Base-by-base conservation (phyloP, 2,113 vertebrate genomes). In the Corythoichthys intestinalis region DNA sequence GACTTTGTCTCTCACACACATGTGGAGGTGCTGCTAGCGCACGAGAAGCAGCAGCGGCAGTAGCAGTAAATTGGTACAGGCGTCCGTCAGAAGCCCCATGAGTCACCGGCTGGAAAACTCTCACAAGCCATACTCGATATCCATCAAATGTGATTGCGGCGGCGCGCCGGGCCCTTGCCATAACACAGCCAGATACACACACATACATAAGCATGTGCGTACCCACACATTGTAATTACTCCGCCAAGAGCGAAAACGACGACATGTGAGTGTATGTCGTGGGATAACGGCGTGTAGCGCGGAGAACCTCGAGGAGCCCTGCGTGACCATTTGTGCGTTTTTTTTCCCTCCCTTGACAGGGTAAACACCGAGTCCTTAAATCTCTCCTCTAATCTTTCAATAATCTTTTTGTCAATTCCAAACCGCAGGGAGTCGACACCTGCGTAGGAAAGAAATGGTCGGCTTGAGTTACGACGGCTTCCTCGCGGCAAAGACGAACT, bases 101-200 rank as follows among this genome's bases (percentile, higher is more conserved):
- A 91, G 78, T 87, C 85, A 86, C 85, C 74, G 59, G 71, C 78
- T 89, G 90, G 88, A 90, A 91, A 88, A 85, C 68, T 82, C 81
- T 81, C 77, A 79, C 77, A 80, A 89, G 87, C 87, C 87, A 83
- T 65, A 81, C 77, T 85, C 86, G 86, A 87, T 89, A 86, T 89
- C 73, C 87, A 84, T 89, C 88, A 89, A 84, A 81, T 76, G 78
- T 87, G 86, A 88, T 86, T 88, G 85, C 63, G 83, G 85, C 83
- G 73, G 57, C 6, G 75, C 76, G 67, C 11, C 7, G 74, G 72
- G 71, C 85, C 82, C 57, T 17, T 80, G 68, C 67, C 74, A 83
- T 86, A 85, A 83, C 80, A 85, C 77, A 69, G 69, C 69, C 54
- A 65, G 62, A 75, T 74, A 77, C 77, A 85, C 72, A 82, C 71